Evolutionary conservation across 2,888 invertebrate species (phyloP).

Genomic region (Trichogramma evanescens): DNA sequence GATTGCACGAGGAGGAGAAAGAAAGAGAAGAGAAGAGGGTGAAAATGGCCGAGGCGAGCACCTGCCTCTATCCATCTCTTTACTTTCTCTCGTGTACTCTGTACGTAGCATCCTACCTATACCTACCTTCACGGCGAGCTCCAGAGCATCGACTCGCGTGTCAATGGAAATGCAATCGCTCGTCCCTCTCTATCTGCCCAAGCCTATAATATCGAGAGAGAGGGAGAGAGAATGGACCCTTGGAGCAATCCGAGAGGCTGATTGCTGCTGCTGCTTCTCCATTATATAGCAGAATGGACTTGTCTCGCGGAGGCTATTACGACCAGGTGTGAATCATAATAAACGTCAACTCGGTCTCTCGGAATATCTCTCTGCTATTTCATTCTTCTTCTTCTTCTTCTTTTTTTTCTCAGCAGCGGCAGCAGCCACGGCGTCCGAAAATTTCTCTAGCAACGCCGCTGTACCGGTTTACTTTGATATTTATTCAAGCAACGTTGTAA

Average conservation of each 20-base stretch:
- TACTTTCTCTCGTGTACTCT: not conserved
- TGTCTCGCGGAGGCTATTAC: not conserved
- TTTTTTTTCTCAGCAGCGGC: conserved; percentile 36
- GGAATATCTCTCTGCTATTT: too few relatives aligned
- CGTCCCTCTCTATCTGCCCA: conserved; percentile 14
- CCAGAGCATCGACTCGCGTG: conserved; percentile 28
- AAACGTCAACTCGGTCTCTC: too few relatives aligned
- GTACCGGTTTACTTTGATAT: too few relatives aligned
- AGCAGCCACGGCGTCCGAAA: conserved; percentile 20
- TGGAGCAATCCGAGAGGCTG: conserved; percentile 3
- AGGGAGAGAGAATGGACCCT: not conserved
- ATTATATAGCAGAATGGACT: too few relatives aligned
- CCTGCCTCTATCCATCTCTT: conserved; percentile 34
- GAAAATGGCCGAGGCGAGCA: conserved; percentile 31
- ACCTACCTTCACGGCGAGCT: not conserved
- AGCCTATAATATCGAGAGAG: conserved; percentile 5
- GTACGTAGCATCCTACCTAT: not conserved
- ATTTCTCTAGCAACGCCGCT: too few relatives aligned
- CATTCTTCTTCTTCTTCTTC: too few relatives aligned
- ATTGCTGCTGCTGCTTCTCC: not conserved
- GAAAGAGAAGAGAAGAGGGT: not conserved
- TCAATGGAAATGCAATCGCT: conserved; percentile 36
- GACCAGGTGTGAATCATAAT: too few relatives aligned
- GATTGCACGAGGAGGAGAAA: conserved; percentile 31
- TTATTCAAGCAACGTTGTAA: too few relatives aligned